Conservation (phyloP, 1,140 invertebrate genomes). For the Chionoecetes opilio region DNA sequence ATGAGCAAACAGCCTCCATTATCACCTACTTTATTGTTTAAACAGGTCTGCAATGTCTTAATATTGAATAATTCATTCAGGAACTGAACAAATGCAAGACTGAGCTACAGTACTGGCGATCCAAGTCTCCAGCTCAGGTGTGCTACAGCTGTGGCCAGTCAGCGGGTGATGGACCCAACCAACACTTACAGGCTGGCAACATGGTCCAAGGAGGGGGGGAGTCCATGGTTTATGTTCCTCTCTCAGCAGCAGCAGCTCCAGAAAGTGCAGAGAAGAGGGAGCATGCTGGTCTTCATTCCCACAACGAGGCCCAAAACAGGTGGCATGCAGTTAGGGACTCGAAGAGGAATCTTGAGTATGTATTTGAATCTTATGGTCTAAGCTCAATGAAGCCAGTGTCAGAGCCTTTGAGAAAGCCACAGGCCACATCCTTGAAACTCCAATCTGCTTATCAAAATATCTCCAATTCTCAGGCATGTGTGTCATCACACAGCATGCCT, state of each 20-base stretch:
- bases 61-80: conserved; percentile 83
- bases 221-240: conserved; percentile 69
- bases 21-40: neutral
- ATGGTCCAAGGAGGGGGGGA: conserved; percentile 70
- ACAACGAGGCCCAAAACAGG: conserved; percentile 52
- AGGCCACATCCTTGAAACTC: conserved; percentile 23
- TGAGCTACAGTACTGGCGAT: conserved; percentile 94
- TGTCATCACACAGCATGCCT: conserved; percentile 38
- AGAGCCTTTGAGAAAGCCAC: conserved; percentile 47
- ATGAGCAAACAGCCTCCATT: neutral
- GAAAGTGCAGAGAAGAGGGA: conserved; percentile 65
- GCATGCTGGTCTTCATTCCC: conserved; percentile 12
- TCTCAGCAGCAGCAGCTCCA: conserved; percentile 62
- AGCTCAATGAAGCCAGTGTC: conserved; percentile 19
- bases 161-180: conserved; percentile 62
- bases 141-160: conserved; percentile 74
- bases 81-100: conserved; percentile 96
- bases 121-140: conserved; percentile 89
- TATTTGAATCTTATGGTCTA: conserved; percentile 46
- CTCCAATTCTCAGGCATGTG: conserved; percentile 47
- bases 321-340: conserved; percentile 65
- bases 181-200: conserved; percentile 66
- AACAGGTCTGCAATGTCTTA: neutral
- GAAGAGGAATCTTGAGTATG: conserved; percentile 59
- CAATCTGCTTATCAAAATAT: conserved; percentile 8